phyloP scores from a whole-genome alignment of 2,888 invertebrate species.

The Galeopsomyia nigrocyanea region DNA sequence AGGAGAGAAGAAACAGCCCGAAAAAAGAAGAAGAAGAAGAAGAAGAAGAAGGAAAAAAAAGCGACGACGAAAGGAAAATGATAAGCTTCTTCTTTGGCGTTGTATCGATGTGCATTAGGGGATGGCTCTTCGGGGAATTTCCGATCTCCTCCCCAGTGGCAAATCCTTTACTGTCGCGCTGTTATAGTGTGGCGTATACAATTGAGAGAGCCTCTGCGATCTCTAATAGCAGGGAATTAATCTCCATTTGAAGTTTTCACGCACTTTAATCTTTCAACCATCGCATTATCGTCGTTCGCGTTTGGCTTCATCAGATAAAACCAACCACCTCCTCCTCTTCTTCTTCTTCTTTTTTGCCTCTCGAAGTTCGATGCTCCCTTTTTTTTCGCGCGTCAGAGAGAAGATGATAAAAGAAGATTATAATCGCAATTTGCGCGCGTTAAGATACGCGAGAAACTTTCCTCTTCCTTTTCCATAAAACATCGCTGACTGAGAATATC shows the following conservation, averaged over 20 bases:
- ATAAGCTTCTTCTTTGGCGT: slow-evolving; percentile 50
- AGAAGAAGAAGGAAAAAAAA: neutral
- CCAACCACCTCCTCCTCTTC: no score
- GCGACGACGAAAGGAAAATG: neutral
- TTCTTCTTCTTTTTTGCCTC: no score
- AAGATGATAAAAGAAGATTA: no score
- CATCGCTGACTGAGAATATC: no score
- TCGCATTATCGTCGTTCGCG: neutral
- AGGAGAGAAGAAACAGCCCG: no score
- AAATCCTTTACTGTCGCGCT: slow-evolving; percentile 15
- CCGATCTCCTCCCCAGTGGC: neutral
- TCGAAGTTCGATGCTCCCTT: no score
- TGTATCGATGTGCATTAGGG: slow-evolving; percentile 33
- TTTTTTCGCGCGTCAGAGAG: no score
- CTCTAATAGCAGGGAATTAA: slow-evolving; percentile 51
- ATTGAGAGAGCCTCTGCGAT: no score
- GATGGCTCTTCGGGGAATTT: neutral
- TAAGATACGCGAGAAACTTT: no score
- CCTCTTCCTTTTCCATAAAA: no score
- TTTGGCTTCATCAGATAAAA: neutral
- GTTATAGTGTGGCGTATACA: no score
- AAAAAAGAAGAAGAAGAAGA: slow-evolving; percentile 5
- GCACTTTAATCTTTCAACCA: slow-evolving; percentile 2
- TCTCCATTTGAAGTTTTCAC: slow-evolving; percentile 48
- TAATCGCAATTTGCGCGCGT: no score